Base-by-base conservation (phyloP, 1,140 invertebrate genomes). In the Danaus plexippus region DNA sequence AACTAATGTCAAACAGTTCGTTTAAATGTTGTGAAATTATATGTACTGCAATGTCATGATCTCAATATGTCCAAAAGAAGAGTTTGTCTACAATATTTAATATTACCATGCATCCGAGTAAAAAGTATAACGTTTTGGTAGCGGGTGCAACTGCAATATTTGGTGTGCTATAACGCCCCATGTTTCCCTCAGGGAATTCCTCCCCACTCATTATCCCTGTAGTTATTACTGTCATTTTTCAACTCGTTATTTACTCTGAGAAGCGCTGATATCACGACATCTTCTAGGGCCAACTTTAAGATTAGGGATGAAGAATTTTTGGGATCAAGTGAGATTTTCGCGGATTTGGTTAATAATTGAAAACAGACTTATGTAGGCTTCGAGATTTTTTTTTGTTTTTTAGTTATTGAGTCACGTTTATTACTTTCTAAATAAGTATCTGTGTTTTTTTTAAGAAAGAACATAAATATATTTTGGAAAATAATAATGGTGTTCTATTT, bases 151-250 rank as follows among this genome's bases (percentile, higher is more conserved):
- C 56, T 73, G 80, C 77, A 83, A 82, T 80, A 83, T 85, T 85
- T 82, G 83, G 81, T 71, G 69, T 63, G 66, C 69, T 54, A 59
- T 63, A 56, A 63, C 64, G 52, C 75, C 78, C 80, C 75, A 72
- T 75, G 77, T 81, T 80, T 80, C 75, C 81, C 83, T 75, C 46
- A 50, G 83, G 81, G 83, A 73, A 77, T 82, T 64, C 74, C 78
- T 61, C 83, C 83, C 83, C 72, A 77, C 78, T 87, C 83, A 87
- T 87, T 87, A 87, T 76, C 71, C 71, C 72, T 68, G 82, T 85
- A 85, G 81, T 86, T 86, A 86, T 86, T 85, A 79, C 83, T 79
- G 81, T 82, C 80, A 86, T 86, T 86, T 86, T 86, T 86, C 83
- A 86, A 85, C 80, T 86, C 78, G 83, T 85, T 86, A 83, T 86